These are phyloP conservation scores for Chesias legatella DNA, from an alignment of 2,888 invertebrate genomes.

Conservation along the genomic window DNA sequence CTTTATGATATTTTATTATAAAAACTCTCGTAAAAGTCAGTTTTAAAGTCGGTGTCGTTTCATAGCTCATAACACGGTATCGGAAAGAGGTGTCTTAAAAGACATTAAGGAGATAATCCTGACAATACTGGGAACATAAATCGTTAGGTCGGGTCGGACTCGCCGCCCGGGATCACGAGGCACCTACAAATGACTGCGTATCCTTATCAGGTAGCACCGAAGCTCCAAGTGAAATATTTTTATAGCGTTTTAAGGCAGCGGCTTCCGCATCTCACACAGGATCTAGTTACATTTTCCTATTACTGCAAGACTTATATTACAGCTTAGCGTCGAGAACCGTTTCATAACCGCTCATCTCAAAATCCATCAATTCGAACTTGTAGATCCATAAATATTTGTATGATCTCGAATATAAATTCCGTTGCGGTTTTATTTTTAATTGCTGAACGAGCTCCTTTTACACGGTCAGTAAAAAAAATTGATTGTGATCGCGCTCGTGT, in stretches of 20 bases:
- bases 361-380: conserved; percentile 26
- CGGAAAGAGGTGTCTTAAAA: conserved; percentile 55
- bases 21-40: conserved; percentile 34
- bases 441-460: conserved; percentile 46
- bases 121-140: conserved; percentile 60
- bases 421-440: conserved; percentile 57
- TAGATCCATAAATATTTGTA: conserved; percentile 51
- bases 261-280: conserved; percentile 64
- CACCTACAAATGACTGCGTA: conserved; percentile 71
- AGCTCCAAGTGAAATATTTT: conserved; percentile 71
- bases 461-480: conserved; percentile 46
- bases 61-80: conserved; percentile 41
- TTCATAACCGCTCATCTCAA: conserved; percentile 40
- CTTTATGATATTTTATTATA: conserved; percentile 2
- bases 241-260: conserved; percentile 62
- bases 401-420: conserved; percentile 49
- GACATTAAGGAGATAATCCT: conserved; percentile 52
- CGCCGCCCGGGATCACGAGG: conserved; percentile 51
- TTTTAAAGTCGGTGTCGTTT: conserved; percentile 40
- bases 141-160: conserved; percentile 43
- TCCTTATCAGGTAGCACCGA: conserved; percentile 73
- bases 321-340: conserved; percentile 46
- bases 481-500: conserved; percentile 59
- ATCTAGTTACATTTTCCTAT: conserved; percentile 65
- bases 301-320: conserved; percentile 47